Evolutionary conservation across 2,888 invertebrate species (phyloP), one percentile per base, ranked within the genome.

Genomic region (Lapara coniferarum): DNA sequence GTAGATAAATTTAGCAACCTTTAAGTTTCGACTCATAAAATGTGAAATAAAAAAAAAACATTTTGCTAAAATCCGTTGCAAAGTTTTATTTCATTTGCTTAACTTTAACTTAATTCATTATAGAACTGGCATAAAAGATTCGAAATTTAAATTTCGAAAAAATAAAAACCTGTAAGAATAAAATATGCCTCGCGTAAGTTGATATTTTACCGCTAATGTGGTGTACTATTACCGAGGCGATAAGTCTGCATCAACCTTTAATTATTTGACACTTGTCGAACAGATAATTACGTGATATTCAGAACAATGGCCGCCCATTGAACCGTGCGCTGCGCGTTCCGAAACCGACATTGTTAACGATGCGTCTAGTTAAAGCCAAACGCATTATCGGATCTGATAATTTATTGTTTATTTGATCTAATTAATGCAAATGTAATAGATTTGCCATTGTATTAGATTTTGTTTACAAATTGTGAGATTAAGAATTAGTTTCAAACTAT

Each of bases 281-380:
- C 44, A 59, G 59, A 59, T 59, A 59, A 59, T 59, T 16, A 46
- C 59, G 44, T 46, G 59, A 59, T 59, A 19, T 59, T 46, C 59
- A 10, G 46, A 5, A 59, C 59, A 46, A 59, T 59, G 59, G 44
- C n/a, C 59, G n/a, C 14, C 44, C n/a, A 56, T 10, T 56, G 56
- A 56, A 25, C 56, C 56, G 56, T 25, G 59, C 10, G 16, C 16
- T 4, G 57, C 6, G 14, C 25, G 51, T 52, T 14, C 1, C 37
- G n/a, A 37, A 10, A 59, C 46, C 59, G 10, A 59, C 59, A 44
- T 59, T 44, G 59, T 46, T 59, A 46, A 14, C 46, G 16, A 44
- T 44, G 59, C 59, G 44, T 46, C 46, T 46, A 44, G 16, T 7
- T 59, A 46, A 58, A 44, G 46, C 59, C 59, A 44, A 59, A 59